Conservation (phyloP, 2,888 invertebrate genomes). For the Isoperla grammatica region DNA sequence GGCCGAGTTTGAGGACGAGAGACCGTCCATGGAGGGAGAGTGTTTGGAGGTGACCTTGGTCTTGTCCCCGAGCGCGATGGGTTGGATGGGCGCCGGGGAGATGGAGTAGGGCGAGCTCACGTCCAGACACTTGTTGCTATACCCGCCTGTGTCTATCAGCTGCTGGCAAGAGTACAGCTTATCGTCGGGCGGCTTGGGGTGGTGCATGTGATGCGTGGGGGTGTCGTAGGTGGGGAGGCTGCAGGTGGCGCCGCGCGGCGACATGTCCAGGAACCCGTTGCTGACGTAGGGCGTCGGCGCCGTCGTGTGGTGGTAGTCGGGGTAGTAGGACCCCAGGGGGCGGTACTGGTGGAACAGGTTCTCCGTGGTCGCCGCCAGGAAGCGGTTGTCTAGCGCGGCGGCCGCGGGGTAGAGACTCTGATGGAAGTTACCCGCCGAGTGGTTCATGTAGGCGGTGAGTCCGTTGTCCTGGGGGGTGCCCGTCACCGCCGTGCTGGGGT, state of each 20-base stretch:
- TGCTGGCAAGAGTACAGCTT: slow-evolving; percentile 58
- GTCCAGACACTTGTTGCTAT: slow-evolving; percentile 45
- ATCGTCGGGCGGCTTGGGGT: slow-evolving; percentile 49
- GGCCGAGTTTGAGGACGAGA: slow-evolving; percentile 48
- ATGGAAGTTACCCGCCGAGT: slow-evolving; percentile 59
- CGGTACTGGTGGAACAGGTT: slow-evolving; percentile 88
- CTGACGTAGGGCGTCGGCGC: slow-evolving; percentile 30
- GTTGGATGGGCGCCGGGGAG: slow-evolving; percentile 46
- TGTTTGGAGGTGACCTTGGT: slow-evolving; percentile 36
- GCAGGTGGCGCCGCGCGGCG: slow-evolving; percentile 55
- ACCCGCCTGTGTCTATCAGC: slow-evolving; percentile 47
- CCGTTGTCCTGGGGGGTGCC: slow-evolving; percentile 55
- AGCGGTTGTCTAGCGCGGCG: slow-evolving; percentile 58
- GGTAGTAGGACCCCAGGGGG: slow-evolving; percentile 76
- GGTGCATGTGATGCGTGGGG: slow-evolving; percentile 44
- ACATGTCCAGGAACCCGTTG: slow-evolving; percentile 63
- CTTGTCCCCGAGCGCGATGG: slow-evolving; percentile 38
- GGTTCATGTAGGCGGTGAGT: slow-evolving; percentile 59
- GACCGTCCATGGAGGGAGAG: slow-evolving; percentile 48
- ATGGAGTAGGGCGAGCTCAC: slow-evolving; percentile 48
- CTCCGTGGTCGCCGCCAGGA: slow-evolving; percentile 71
- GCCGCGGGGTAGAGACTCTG: slow-evolving; percentile 53
- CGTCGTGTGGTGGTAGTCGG: slow-evolving; percentile 51
- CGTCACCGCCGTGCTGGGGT: slow-evolving; percentile 58
- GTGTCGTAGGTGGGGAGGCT: slow-evolving; percentile 56